A percentile compares a stretch with the other conserved stretches of the same genome.
These are phyloP conservation scores for Osmerus mordax DNA, from an alignment of 2,113 vertebrate species.

Conservation along the genomic window DNA sequence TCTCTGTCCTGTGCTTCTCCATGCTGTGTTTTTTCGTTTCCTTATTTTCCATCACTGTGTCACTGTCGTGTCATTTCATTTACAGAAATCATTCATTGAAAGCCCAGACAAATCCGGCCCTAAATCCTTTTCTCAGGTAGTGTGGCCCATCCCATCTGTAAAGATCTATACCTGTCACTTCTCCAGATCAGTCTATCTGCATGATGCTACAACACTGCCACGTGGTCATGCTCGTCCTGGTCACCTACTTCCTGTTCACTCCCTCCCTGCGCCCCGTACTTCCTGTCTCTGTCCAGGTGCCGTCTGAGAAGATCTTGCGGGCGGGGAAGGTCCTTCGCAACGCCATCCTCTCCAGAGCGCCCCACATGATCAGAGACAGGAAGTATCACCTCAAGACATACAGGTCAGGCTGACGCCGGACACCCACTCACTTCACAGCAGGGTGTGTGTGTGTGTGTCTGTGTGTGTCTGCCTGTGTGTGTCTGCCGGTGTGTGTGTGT, in stretches of 20 bases:
- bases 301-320: constrained; percentile 91
- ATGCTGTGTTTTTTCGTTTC: not conserved
- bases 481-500: not conserved
- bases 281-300: constrained; percentile 69
- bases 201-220: not conserved
- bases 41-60: constrained; percentile 49
- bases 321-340: constrained; percentile 89
- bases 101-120: constrained; percentile 79
- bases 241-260: not conserved
- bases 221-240: not conserved
- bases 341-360: constrained; percentile 83
- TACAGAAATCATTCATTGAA: constrained; percentile 89
- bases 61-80: constrained; percentile 75
- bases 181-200: not conserved
- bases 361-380: constrained; percentile 97
- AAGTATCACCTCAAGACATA: constrained; percentile 97
- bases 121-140: constrained; percentile 88
- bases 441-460: no score
- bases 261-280: not conserved
- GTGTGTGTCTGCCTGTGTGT: not conserved
- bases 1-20: not conserved
- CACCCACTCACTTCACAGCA: not conserved
- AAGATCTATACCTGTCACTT: not conserved
- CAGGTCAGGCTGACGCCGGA: constrained; percentile 70
- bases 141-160: constrained; percentile 52